These are phyloP conservation scores for Ispidina picta DNA, from an alignment of 2,797 vertebrate genomes.

Conservation along the genomic window DNA sequence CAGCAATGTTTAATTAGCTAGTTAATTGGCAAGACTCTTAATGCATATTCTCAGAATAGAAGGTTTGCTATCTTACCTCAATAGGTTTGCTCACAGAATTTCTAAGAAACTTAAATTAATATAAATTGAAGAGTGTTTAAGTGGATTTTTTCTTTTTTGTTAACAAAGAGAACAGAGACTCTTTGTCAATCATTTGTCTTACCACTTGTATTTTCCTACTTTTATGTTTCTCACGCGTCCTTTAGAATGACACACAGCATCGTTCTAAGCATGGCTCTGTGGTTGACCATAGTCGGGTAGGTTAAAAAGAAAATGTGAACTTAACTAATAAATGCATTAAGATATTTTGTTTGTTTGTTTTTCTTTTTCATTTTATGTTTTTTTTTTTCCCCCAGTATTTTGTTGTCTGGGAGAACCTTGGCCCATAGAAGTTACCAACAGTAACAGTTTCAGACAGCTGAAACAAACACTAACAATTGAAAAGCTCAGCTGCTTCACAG, in stretches of 20 bases:
- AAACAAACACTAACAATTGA: not conserved
- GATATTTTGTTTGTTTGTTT: not conserved
- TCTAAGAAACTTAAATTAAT: not conserved
- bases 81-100: not conserved
- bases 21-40: not conserved
- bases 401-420: not conserved
- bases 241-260: slow-evolving; percentile 75
- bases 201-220: slow-evolving; percentile 51
- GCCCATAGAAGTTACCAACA: not conserved
- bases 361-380: not conserved
- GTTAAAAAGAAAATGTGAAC: slow-evolving; percentile 70
- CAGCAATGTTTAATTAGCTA: not conserved
- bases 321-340: not conserved
- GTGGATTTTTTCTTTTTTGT: not conserved
- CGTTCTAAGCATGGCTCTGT: slow-evolving; percentile 82
- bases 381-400: not conserved
- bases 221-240: slow-evolving; percentile 71
- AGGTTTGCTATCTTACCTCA: not conserved
- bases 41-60: not conserved
- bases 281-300: slow-evolving; percentile 89
- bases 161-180: slow-evolving; percentile 28
- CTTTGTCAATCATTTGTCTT: slow-evolving; percentile 41
- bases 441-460: not conserved
- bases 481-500: not conserved
- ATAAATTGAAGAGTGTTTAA: not conserved